Evolutionary conservation across 2,113 vertebrate species (phyloP), one percentile per base, ranked within the genome.

Genomic region (Trogon surrucura): DNA sequence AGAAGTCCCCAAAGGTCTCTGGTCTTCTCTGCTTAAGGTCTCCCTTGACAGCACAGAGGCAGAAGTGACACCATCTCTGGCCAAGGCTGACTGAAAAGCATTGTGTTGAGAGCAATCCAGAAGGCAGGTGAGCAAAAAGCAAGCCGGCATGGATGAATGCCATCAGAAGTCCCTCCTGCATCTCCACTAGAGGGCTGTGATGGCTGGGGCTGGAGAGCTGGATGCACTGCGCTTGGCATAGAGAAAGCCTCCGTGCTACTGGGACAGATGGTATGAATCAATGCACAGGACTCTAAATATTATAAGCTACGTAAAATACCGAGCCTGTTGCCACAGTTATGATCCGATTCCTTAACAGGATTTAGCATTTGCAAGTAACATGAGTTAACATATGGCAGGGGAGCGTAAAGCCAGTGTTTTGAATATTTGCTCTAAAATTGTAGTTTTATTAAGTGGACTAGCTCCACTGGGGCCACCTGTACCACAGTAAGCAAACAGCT

Each of bases 181-280:
- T 74, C 77, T 58, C 91, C 88, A 29, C 83, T 90, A 81, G 88
- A 86, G 94, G 94, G 83, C 94, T 27, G 32, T 47, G 60, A 13
- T 0, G 4, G 64, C 60, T 0, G 27, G 85, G 92, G 67, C 78
- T 44, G 16, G 57, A 78, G 53, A 30, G 20, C 32, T 62, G 48
- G 51, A 9, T 57, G 48, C 0, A 1, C 47, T 1, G 2, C 1
- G 3, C 17, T 5, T 47, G 38, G 44, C 34, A 20, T 22, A 29
- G 61, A 58, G 73, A 10, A 67, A 62, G 61, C 38, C 44, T 89
- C 3, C 0, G 20, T 26, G 64, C 92, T 70, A 7, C 36, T 1
- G 2, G 30, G 36, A 27, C 72, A 71, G 64, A 45, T 67, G 86
- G 91, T 74, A 64, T 9, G 12, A 54, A 64, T 51, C 60, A 10